Evolutionary conservation across 2,888 invertebrate species (phyloP), one percentile per base, ranked within the genome.

Genomic region (Oscheius sp.): DNA sequence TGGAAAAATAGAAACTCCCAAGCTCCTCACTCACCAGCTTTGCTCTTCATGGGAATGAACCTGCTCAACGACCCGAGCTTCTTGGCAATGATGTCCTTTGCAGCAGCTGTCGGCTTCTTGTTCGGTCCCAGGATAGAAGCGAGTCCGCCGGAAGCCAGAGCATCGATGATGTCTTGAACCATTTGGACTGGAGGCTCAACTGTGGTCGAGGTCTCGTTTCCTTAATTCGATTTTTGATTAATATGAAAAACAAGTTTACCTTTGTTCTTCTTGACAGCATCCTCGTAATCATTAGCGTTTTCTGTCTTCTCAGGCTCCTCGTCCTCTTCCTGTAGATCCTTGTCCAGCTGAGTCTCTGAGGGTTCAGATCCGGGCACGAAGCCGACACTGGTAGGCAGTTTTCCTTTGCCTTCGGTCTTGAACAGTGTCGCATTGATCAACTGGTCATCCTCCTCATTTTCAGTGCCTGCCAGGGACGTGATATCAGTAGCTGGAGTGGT

Each of bases 151-250:
- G 81, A 77, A 1, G 81, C 79, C 9, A 84, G 71, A 21, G 84
- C 82, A 57, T 84, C 84, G 50, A 84, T 81, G 1, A 84, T 73
- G 74, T 84, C 84, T 77, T 78, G 70, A 7, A 87, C 86, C n/a
- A 83, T 80, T 65, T 84, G 84, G 35, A 86, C 86, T 13, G 86
- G 86, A n/a, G 86, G 86, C 71, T 86, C 86, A n/a, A 84, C 79
- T 1, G 86, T 85, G 21, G 70, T 58, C 21, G 29, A 2, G 3
- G n/a, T 33, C 4, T n/a, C n/a, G 32, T 58, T 58, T 58, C 58
- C 32, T 32, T 58, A 33, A 29, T 58, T 58, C 9, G 9, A n/a
- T n/a, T 58, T n/a, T 11, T 37, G 48, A 2, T 63, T 48, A 0
- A 10, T 29, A 48, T 42, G 7, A 21, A 21, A 21, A 21, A 21